Evolutionary conservation across 2,113 vertebrate genomes (phyloP).

Genomic region (Alces alces): DNA sequence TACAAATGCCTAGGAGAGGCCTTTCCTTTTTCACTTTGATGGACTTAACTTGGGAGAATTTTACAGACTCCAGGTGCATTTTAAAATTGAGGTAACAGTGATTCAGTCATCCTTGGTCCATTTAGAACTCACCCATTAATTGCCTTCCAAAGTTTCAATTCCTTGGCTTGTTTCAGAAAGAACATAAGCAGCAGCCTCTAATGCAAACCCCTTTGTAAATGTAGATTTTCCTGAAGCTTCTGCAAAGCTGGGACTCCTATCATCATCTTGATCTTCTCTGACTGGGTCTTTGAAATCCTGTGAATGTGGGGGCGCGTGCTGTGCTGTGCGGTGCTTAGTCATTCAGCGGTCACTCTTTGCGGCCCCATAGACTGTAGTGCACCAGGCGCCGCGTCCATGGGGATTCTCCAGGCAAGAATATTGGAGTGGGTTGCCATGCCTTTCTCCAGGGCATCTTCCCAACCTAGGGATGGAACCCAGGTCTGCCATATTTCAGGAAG

Average conservation of each 20-base stretch:
- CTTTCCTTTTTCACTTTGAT: neutral
- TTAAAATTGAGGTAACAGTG: neutral
- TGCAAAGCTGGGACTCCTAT: neutral
- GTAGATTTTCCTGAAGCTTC: neutral
- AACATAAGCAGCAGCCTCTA: neutral
- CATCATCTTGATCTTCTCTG: neutral
- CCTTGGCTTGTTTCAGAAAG: neutral
- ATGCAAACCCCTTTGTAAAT: neutral
- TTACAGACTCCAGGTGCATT: neutral
- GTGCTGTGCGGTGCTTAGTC: neutral
- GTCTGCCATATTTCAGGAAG: neutral
- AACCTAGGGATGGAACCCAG: neutral
- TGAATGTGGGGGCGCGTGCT: neutral
- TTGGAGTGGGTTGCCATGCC: neutral
- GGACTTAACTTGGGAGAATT: neutral
- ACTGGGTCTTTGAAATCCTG: neutral
- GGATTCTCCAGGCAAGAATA: neutral
- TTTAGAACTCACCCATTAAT: neutral
- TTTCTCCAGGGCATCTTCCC: neutral
- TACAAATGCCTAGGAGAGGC: neutral
- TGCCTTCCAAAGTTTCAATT: neutral
- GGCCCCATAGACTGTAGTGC: neutral
- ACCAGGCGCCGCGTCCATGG: accelerated
- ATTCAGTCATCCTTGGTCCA: neutral
- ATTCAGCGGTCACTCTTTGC: neutral